Evolutionary conservation across 1,140 invertebrate species (phyloP), one percentile per base, ranked within the genome.

Genomic region (Contarinia nasturtii): DNA sequence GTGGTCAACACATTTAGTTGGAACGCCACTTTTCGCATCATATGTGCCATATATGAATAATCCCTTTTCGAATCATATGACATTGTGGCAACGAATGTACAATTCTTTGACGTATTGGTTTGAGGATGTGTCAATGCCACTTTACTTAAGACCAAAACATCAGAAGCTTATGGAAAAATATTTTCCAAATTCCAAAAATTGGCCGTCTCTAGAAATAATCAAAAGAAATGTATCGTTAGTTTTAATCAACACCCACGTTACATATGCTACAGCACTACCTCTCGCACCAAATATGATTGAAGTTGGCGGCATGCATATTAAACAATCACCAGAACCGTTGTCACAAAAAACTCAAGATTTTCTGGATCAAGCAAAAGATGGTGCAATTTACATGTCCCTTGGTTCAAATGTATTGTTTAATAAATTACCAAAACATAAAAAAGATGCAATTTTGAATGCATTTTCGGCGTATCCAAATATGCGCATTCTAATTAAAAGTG

Each of bases 401-500:
- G 77, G 77, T 2, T 69, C 75, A 2, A 68, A 72, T 44, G 57
- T 69, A 15, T 67, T 67, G 51, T 61, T 65, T 43, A 60, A 60
- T 27, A 27, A 42, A 5, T 15, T 74, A 34, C 59, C 67, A 0
- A 52, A 58, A 34, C 57, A 70, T 34, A 69, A 65, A 48, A 60
- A 63, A 36, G 52, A 67, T 8, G 57, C 60, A 1, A 65, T 79
- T 45, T 17, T 75, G 1, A 58, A 63, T 2, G 67, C 65, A 2
- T 67, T 78, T 19, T 59, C 64, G 0, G 67, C 53, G 41, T 46
- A 68, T 53, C 50, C 76, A 10, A 69, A 71, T 42, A 68, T 76
- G 50, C 62, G 67, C 22, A 66, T 81, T 0, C 51, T 82, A 0
- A 79, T 75, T 76, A 81, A 80, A 57, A 76, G 67, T 52, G 76